Evolutionary conservation across 35 echinoderm and acorn worm species (phyloP), one percentile per base, ranked within the genome.

Genomic region (Nesometra sesokonis): DNA sequence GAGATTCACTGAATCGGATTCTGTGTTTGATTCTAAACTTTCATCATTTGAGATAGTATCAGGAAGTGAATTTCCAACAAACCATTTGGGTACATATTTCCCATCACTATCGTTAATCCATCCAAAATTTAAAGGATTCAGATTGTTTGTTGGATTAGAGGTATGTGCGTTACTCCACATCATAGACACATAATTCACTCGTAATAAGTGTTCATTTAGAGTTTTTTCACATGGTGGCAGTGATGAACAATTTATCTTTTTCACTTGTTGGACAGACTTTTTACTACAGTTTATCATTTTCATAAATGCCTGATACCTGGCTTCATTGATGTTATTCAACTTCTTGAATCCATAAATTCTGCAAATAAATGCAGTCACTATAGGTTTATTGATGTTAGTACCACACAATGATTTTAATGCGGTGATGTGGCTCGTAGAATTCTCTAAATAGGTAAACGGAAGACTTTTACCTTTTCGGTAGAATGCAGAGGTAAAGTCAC

Each of bases 401-500:
- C 21, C 30, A 34, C 35, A 85, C 35, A 85, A 43, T 27, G 83
- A 85, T 40, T 52, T 38, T 13, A 87, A 33, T 35, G 86, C 77
- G 29, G 37, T 21, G 80, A 78, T 47, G 77, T 87, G 34, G 38
- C 30, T 32, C 37, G 9, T 29, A 77, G 78, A 32, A 36, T 87
- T 87, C 77, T 87, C 86, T 31, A 87, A 31, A 80, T 87, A 80
- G 80, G 76, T 79, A 43, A 88, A 84, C 11, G 88, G 88, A 78
- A 77, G 33, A 35, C 47, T 84, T 35, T 83, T 89, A 47, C 82
- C 82, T 84, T 89, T 89, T 31, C 88, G 0, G 35, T 89, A 89
- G 88, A 89, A 89, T 32, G 88, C 80, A 80, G 86, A 89, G 88
- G 83, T 89, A 33, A 30, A 89, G 81, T 89, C 88, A 67, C 88